phyloP scores from a whole-genome alignment of 1,140 invertebrate species.

The Drosophila yakuba region DNA sequence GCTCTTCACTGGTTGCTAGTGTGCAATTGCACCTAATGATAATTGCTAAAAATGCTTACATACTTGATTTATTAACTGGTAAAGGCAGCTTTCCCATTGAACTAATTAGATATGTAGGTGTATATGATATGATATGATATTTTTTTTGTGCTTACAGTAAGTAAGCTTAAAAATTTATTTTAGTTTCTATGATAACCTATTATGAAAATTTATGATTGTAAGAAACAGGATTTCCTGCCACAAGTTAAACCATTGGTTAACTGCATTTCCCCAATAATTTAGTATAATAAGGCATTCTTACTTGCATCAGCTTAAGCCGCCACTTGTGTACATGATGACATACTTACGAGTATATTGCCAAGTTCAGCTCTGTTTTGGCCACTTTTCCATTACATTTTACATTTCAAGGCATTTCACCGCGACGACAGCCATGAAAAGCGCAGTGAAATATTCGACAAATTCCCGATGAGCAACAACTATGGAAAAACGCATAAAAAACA shows the following conservation, averaged over 20 bases:
- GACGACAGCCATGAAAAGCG: constrained; percentile 46
- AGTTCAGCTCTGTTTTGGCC: constrained; percentile 28
- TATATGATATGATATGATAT: too few species aligned
- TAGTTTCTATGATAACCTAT: too few species aligned
- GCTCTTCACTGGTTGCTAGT: neutral
- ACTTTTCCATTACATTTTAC: constrained; percentile 49
- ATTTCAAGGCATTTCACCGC: constrained; percentile 42
- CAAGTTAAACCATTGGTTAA: neutral
- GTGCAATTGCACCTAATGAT: constrained; percentile 7
- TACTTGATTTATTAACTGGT: too few species aligned
- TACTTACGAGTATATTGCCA: neutral
- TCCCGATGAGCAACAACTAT: constrained; percentile 44
- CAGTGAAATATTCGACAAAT: constrained; percentile 52
- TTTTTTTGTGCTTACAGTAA: too few species aligned
- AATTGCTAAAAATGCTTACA: neutral
- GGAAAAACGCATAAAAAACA: constrained; percentile 9
- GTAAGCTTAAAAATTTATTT: too few species aligned
- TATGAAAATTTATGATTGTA: neutral
- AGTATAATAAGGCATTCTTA: too few species aligned
- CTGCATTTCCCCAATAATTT: neutral
- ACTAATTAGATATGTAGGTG: too few species aligned
- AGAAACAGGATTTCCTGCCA: neutral
- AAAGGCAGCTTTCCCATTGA: neutral
- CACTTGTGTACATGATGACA: neutral
- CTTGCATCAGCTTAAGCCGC: too few species aligned